Percentiles rank a stretch among this genome's conserved stretches.
Evolutionary conservation across 2,888 invertebrate species (phyloP).

Genomic region (Ichneumoninae sp.): DNA sequence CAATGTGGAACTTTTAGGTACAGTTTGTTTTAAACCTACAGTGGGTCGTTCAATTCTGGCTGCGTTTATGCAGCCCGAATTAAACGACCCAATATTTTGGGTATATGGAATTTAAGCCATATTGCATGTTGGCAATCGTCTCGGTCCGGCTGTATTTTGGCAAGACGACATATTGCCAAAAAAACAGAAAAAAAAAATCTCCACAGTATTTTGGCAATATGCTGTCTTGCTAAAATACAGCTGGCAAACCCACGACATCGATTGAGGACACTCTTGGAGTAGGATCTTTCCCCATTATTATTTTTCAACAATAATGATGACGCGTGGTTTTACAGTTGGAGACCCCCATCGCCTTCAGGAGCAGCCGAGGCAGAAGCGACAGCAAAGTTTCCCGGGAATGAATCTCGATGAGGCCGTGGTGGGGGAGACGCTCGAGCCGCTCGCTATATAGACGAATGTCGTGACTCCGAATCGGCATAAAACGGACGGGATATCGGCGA

Average conservation of each 20-base stretch:
- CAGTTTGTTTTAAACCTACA: too few species aligned
- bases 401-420: slow-evolving; percentile 3
- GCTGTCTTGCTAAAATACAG: not conserved
- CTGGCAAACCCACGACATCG: not conserved
- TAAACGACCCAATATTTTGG: too few species aligned
- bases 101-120: too few species aligned
- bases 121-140: too few species aligned
- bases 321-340: slow-evolving; percentile 26
- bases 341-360: slow-evolving; percentile 9
- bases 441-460: slow-evolving; percentile 47
- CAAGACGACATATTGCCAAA: not conserved
- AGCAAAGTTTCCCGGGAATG: slow-evolving; percentile 36
- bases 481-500: slow-evolving; percentile 21
- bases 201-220: not conserved
- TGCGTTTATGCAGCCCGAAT: too few species aligned
- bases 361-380: slow-evolving; percentile 6
- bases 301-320: slow-evolving; percentile 7
- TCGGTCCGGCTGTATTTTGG: too few species aligned
- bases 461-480: slow-evolving; percentile 25
- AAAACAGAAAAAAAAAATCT: too few species aligned
- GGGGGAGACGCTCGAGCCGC: slow-evolving; percentile 4
- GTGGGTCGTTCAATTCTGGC: too few species aligned
- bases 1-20: too few species aligned
- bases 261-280: not conserved
- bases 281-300: not conserved